Percentiles rank a stretch among this genome's conserved stretches.
phyloP scores from a whole-genome alignment of 2,888 invertebrate genomes.

The Deilephila elpenor region DNA sequence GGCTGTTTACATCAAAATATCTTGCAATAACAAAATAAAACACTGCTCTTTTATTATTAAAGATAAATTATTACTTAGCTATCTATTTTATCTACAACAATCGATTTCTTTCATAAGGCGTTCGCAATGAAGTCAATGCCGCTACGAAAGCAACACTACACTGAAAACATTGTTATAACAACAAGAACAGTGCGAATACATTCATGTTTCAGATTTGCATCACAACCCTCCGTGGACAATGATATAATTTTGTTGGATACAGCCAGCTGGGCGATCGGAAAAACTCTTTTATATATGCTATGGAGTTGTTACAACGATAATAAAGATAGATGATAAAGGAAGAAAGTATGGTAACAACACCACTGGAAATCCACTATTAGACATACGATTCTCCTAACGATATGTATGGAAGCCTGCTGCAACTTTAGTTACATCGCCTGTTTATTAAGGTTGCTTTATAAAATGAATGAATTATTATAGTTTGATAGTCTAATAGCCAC shows the following conservation, averaged over 20 bases:
- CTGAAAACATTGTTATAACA: not conserved
- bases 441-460: too few relatives aligned
- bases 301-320: constrained; percentile 17
- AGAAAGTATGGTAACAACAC: too few relatives aligned
- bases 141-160: not conserved
- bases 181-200: not conserved
- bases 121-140: not conserved
- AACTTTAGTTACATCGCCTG: too few relatives aligned
- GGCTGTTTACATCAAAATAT: not conserved
- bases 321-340: too few relatives aligned
- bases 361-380: too few relatives aligned
- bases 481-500: too few relatives aligned
- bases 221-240: not conserved
- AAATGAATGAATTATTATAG: too few relatives aligned
- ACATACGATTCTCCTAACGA: too few relatives aligned
- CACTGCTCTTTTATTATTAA: not conserved
- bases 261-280: not conserved
- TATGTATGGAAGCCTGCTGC: too few relatives aligned
- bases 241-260: constrained; percentile 19
- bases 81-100: constrained; percentile 1
- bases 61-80: not conserved
- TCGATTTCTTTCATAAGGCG: not conserved
- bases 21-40: not conserved
- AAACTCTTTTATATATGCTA: not conserved
- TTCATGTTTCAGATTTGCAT: constrained; percentile 24